phyloP scores from a whole-genome alignment of 2,888 invertebrate genomes.

The Drosophila dives region DNA sequence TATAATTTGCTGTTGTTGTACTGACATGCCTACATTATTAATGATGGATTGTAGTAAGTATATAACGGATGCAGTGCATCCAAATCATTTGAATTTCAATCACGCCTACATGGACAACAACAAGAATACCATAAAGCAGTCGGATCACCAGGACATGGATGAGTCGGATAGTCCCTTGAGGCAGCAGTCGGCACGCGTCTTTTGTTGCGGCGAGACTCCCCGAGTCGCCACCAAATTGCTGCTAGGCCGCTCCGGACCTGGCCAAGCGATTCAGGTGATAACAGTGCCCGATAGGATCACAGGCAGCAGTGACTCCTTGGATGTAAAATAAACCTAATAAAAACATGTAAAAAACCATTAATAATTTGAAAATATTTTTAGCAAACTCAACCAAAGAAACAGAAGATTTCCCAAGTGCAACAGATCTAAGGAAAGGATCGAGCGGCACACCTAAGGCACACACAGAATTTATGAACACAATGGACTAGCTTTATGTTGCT shows the following conservation, averaged over 20 bases:
- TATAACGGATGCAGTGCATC: constrained; percentile 78
- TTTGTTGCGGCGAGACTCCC: constrained; percentile 82
- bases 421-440: constrained; percentile 62
- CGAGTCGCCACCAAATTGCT: constrained; percentile 62
- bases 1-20: constrained; percentile 60
- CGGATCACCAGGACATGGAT: constrained; percentile 81
- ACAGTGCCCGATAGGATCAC: constrained; percentile 80
- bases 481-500: constrained; percentile 16
- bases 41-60: constrained; percentile 80
- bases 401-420: constrained; percentile 77
- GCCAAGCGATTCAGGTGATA: constrained; percentile 91
- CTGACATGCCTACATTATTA: constrained; percentile 55
- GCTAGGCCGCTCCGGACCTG: constrained; percentile 85
- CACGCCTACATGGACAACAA: constrained; percentile 85
- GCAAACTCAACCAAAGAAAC: constrained; percentile 81
- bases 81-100: constrained; percentile 81
- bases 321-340: constrained; percentile 30
- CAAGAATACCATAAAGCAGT: constrained; percentile 52
- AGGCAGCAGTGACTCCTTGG: constrained; percentile 39
- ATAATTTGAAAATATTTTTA: constrained; percentile 29
- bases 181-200: constrained; percentile 80
- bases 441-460: constrained; percentile 19
- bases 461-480: constrained; percentile 19
- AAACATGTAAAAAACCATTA: neutral
- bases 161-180: constrained; percentile 83